Base-by-base conservation (phyloP, 2,888 invertebrate species). In the Nomada ferruginata region DNA sequence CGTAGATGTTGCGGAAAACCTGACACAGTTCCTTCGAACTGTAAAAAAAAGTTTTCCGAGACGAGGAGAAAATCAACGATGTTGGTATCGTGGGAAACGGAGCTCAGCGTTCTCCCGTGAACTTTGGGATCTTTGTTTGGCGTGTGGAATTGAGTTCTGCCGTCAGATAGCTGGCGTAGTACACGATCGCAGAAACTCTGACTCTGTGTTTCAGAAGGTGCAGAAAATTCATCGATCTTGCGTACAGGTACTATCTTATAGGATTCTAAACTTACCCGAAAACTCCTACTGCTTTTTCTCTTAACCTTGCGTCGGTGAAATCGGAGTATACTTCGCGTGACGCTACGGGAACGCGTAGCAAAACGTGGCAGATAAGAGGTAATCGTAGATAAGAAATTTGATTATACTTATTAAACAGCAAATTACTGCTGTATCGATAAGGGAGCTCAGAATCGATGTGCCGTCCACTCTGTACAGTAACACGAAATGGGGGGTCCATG, bases 21-120 rank as follows among this genome's bases (percentile, higher is more conserved):
- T 36, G 70, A 61, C 70, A 71, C 70, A 61, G 60, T 71, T 71
- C 29, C 70, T 42, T 60, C 60, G 50, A 61, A 61, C 50, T 36
- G 70, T 71, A 23, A 60, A 70, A 70, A 70, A 71, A n/a, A 57
- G 2, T 23, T 52, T 60, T 2, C 11, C 36, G 18, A 5, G 50
- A 23, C 20, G 50, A 29, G 5, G 55, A 36, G 47, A 23, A 23
- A 61, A 70, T 63, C 53, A 60, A 47, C 70, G 70, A 63, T 26
- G 60, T 50, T 60, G 69, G 61, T n/a, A 7, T 29, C 69, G 53
- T 47, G 61, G 61, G 59, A 55, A 52, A 70, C 59, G 59, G 57
- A 61, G 52, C 52, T 47, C 59, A 9, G 26, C 47, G 53, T 70
- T 29, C 13, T 53, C 13, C 13, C 60, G 53, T 29, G 53, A 70